Conservation (phyloP, 2,888 invertebrate species). For the Psococerastis gibbosa region DNA sequence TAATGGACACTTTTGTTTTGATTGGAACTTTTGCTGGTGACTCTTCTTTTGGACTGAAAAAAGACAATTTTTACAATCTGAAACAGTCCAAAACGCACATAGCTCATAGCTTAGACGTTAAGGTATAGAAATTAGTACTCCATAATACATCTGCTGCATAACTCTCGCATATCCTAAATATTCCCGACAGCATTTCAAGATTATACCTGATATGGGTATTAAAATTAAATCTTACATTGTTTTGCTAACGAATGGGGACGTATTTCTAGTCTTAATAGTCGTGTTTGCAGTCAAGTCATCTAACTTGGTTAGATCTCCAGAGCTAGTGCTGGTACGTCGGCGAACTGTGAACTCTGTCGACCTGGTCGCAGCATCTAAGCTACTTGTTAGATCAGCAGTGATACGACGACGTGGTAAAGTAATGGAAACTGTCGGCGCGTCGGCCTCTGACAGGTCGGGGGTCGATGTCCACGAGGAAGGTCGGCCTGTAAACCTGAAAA, state of each 20-base stretch:
- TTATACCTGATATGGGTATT: too few relatives aligned
- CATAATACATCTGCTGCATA: too few relatives aligned
- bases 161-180: too few relatives aligned
- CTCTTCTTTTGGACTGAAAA: background rate
- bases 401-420: constrained; percentile 45
- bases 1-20: constrained; percentile 2
- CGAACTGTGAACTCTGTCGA: constrained; percentile 19
- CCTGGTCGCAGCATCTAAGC: constrained; percentile 12
- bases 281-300: constrained; percentile 10
- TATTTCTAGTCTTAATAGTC: too few relatives aligned
- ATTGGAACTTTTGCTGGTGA: background rate
- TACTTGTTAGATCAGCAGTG: constrained; percentile 18
- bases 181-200: too few relatives aligned
- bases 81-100: too few relatives aligned
- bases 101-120: too few relatives aligned
- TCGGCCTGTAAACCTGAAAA: constrained; percentile 16
- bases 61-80: too few relatives aligned
- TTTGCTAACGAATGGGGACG: too few relatives aligned
- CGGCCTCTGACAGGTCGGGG: constrained; percentile 46
- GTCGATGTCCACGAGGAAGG: constrained; percentile 61
- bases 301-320: constrained; percentile 3
- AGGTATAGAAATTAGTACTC: too few relatives aligned
- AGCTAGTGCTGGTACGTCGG: constrained; percentile 15
- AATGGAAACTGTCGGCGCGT: constrained; percentile 39
- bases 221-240: too few relatives aligned